These are phyloP conservation scores for Lepidocyrtoides sp. DNA, from an alignment of 2,888 invertebrate species.

Conservation along the genomic window DNA sequence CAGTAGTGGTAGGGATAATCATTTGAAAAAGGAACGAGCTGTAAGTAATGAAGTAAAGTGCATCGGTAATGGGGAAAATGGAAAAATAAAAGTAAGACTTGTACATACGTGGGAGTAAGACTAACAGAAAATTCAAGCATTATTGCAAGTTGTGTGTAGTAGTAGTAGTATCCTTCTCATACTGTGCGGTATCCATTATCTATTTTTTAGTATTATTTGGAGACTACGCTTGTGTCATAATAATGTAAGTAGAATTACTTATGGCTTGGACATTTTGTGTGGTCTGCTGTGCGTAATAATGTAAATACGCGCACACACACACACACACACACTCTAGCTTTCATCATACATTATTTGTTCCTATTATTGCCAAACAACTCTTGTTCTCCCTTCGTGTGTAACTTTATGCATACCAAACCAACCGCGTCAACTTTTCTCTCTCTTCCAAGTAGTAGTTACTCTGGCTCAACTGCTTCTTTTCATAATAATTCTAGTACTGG, in stretches of 20 bases:
- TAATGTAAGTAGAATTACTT: neutral
- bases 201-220: slow-evolving; percentile 41
- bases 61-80: slow-evolving; percentile 1
- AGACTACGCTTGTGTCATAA: no score
- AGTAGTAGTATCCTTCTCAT: neutral
- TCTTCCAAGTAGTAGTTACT: slow-evolving; percentile 11
- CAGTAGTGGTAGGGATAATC: neutral
- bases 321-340: neutral
- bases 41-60: slow-evolving; percentile 47
- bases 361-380: neutral
- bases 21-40: neutral
- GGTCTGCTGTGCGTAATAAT: slow-evolving; percentile 21
- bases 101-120: no score
- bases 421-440: neutral
- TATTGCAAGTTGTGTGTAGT: no score
- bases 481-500: slow-evolving; percentile 5
- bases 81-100: no score
- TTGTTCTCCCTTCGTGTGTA: neutral
- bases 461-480: slow-evolving; percentile 17
- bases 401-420: slow-evolving; percentile 6
- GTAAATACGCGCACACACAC: neutral
- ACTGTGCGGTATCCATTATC: slow-evolving; percentile 23
- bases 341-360: slow-evolving; percentile 33
- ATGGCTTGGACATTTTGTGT: neutral
- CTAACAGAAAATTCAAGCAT: no score